These are phyloP conservation scores for Apis laboriosa DNA, from an alignment of 1,140 invertebrate species.

Conservation along the genomic window DNA sequence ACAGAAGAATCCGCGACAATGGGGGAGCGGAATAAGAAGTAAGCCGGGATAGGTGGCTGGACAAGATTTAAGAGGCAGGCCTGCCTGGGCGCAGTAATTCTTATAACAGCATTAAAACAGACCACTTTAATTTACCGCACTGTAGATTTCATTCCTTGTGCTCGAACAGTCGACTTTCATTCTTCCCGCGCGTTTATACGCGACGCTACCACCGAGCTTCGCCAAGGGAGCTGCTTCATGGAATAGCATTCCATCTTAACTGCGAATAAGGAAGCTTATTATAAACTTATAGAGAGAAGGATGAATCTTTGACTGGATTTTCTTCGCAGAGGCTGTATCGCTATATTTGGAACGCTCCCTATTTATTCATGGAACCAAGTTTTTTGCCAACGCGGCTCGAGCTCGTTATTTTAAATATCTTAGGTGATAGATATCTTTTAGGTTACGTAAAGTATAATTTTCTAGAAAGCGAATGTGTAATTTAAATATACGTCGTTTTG, in stretches of 20 bases:
- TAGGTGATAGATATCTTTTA: too few relatives aligned
- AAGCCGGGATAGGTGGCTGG: constrained; percentile 33
- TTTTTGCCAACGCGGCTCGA: not conserved
- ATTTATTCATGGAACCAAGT: not conserved
- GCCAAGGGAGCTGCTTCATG: not conserved
- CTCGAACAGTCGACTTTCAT: constrained; percentile 58
- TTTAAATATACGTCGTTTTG: too few relatives aligned
- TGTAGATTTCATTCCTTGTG: constrained; percentile 78
- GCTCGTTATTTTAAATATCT: not conserved
- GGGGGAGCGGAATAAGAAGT: constrained; percentile 38
- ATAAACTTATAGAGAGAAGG: not conserved
- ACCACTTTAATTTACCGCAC: constrained; percentile 80
- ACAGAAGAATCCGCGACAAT: constrained; percentile 37
- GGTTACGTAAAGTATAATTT: too few relatives aligned
- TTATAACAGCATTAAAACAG: constrained; percentile 80
- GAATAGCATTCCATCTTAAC: not conserved
- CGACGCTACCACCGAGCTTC: not conserved
- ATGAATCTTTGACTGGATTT: too few relatives aligned
- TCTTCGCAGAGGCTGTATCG: not conserved
- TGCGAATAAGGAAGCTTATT: too few relatives aligned
- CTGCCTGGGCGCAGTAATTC: constrained; percentile 73
- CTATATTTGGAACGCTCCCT: not conserved
- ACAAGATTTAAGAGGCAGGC: constrained; percentile 52
- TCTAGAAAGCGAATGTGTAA: too few relatives aligned
- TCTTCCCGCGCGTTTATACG: constrained; percentile 26